Evolutionary conservation across 2,888 invertebrate genomes (phyloP), one percentile per base, ranked within the genome.

Genomic region (Amiota mariae): DNA sequence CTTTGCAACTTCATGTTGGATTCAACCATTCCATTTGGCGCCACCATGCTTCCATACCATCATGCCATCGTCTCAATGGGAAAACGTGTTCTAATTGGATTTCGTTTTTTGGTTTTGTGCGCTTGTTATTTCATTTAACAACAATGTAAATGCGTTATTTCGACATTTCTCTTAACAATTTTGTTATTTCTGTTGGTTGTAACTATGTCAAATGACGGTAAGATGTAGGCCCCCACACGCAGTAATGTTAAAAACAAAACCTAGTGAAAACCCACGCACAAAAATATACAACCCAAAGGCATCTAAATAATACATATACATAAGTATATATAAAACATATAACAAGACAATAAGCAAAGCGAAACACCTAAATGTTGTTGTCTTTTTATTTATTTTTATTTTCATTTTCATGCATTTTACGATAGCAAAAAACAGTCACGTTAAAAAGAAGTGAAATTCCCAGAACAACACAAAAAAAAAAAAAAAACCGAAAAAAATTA

Each of bases 81-180:
- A 36, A 36, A 18, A 59, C 11, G 57, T 51, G 12, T n/a, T 51
- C 54, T 51, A 51, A 51, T 51, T 59, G 20, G 57, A 8, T 59
- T 59, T 59, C 11, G 20, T 15, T 13, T 11, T 59, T 59, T n/a
- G 57, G 11, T 18, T 18, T 59, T 15, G 57, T 59, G 57, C 11
- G 57, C 18, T 59, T 59, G 15, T 59, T 8, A 59, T 59, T 59
- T 59, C 57, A 59, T 15, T 59, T 59, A 59, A 18, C 57, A 59
- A 59, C 57, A 59, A 20, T 59, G 57, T 59, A 59, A 59, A 59
- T 18, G 57, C 57, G 8, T 59, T 59, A 18, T 10, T 18, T 59
- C 18, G n/a, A 18, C 36, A 36, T 36, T 18, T 59, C 10, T 2
- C 15, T 18, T 57, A 57, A 15, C 18, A 18, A 20, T 59, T 59